Conservation (phyloP, 2,888 invertebrate species). For the Caenorhabditis angaria region DNA sequence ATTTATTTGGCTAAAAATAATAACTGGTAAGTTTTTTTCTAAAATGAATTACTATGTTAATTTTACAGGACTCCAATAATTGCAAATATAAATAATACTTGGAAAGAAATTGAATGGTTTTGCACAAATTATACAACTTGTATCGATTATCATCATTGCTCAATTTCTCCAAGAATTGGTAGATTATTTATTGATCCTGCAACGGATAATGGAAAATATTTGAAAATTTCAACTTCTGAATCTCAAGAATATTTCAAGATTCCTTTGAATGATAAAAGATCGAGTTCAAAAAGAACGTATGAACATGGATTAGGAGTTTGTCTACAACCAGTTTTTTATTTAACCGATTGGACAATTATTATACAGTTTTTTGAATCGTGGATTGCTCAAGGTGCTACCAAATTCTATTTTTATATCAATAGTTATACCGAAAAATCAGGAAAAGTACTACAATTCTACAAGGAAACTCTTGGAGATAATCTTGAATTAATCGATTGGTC, state of each 20-base stretch:
- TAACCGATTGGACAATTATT: constrained; percentile 44
- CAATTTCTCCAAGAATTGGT: constrained; percentile 17
- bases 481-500: constrained; percentile 36
- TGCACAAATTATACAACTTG: constrained; percentile 20
- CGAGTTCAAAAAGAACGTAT: constrained; percentile 9
- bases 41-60: neutral
- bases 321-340: constrained; percentile 47
- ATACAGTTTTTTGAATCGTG: constrained; percentile 56
- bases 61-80: neutral
- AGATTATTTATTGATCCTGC: constrained; percentile 10
- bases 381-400: constrained; percentile 49
- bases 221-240: constrained; percentile 3
- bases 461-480: constrained; percentile 15
- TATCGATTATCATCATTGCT: constrained; percentile 17
- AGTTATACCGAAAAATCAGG: constrained; percentile 30
- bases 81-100: neutral
- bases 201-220: neutral
- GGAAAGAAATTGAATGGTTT: constrained; percentile 14
- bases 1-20: constrained; percentile 34
- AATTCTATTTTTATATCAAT: constrained; percentile 52
- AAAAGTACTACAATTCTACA: constrained; percentile 27
- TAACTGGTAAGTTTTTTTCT: constrained; percentile 22
- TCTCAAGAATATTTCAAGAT: constrained; percentile 9
- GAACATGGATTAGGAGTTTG: constrained; percentile 50
- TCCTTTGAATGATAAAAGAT: constrained; percentile 36